These are phyloP conservation scores for Pseudolycoriella hygida DNA, from an alignment of 2,888 invertebrate species.

Conservation along the genomic window DNA sequence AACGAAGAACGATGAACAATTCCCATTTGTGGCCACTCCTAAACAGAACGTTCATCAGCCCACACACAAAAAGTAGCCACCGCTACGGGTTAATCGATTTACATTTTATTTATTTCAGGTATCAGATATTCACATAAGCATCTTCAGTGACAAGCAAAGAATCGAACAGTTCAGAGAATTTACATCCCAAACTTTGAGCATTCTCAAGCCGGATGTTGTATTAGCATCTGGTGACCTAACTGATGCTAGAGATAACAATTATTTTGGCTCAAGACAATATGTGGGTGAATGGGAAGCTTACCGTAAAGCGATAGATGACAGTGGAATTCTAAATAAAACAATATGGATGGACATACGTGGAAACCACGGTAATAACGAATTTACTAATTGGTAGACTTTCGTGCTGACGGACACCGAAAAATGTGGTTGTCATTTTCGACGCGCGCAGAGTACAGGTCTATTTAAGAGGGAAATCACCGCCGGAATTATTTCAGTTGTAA, in stretches of 20 bases:
- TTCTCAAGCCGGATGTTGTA: slow-evolving; percentile 57
- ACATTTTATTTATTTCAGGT: slow-evolving; percentile 45
- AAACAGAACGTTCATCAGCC: too few species aligned
- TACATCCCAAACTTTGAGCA: slow-evolving; percentile 52
- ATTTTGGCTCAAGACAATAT: slow-evolving; percentile 64
- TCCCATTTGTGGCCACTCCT: too few species aligned
- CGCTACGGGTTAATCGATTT: too few species aligned
- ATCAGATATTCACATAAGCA: slow-evolving; percentile 77
- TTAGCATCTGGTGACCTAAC: slow-evolving; percentile 78
- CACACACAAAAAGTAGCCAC: too few species aligned
- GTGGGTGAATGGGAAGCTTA: slow-evolving; percentile 72
- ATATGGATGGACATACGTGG: slow-evolving; percentile 80
- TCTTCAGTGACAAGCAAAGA: slow-evolving; percentile 56
- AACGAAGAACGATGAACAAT: too few species aligned
- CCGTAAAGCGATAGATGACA: slow-evolving; percentile 45
- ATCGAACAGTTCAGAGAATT: slow-evolving; percentile 63
- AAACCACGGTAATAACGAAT: slow-evolving; percentile 48
- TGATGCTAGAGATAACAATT: slow-evolving; percentile 65
- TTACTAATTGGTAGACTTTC: too few species aligned
- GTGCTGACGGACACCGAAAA: too few species aligned
- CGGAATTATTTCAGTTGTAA: too few species aligned
- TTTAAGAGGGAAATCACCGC: too few species aligned
- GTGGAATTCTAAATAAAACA: slow-evolving; percentile 46
- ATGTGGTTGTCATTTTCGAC: too few species aligned
- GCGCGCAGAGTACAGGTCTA: too few species aligned